Base-by-base conservation (phyloP, 2,797 vertebrate genomes). In the Sebastes matsubarae region DNA sequence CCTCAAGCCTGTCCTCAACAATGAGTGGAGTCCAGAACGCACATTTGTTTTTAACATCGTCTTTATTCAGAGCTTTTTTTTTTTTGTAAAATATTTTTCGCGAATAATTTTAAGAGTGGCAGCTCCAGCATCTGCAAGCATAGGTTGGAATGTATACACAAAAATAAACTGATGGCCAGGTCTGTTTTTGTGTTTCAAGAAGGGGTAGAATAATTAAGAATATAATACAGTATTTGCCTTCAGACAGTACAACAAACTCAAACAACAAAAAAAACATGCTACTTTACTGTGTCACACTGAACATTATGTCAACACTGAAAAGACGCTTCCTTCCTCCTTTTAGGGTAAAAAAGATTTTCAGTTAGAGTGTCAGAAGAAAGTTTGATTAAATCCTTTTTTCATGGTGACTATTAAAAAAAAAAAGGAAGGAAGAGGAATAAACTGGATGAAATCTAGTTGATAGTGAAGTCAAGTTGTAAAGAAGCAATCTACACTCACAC, bases 61-160 rank as follows among this genome's bases (percentile, higher is more conserved):
- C 74, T 95, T 94, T 93, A 93, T 93, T 94, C 65, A 89, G 79
- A 89, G 81, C 27, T 46, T 46, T 46, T 72, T 87, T 82, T 82
- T 78, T 58, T 77, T 75, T 85, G 81, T 71, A 93, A 93, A 93
- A 93, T 80, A 91, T 68, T 85, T 73, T 84, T 79, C 68, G 76
- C 60, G 27, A 84, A 85, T 83, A 13, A 38, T 84, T 83, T 84
- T 52, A 72, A 57, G 42, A 70, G 78, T 79, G 74, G 66, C 75
- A 78, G 75, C 85, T 91, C 61, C 68, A 89, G 58, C 74, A 79
- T 83, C 73, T 78, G 69, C 83, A 92, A 93, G 78, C 85, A 70
- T 18, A 79, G 42, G 57, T 86, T 90, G 93, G 89, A 94, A 94
- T 94, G 91, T 91, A 83, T 60, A 86, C 65, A 79, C 72, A 80